Evolutionary conservation across 2,797 vertebrate genomes (phyloP), one percentile per base, ranked within the genome.

Genomic region (Lutjanus argentimaculatus): DNA sequence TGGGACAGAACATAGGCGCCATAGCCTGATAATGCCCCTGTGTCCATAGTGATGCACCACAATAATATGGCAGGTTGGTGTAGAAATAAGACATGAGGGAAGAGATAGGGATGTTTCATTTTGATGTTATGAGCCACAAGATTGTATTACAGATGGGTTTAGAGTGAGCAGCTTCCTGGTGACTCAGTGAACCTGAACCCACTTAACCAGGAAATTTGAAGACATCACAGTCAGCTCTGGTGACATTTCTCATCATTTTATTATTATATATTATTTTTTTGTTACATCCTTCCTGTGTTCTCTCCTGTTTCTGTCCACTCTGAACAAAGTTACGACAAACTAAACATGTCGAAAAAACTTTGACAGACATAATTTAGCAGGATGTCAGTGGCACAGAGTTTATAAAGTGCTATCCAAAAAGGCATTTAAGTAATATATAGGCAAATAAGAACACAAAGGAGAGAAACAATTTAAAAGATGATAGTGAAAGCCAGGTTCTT

Each of bases 101-200:
- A 55, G 55, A 79, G 42, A 63, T 22, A 46, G n/a, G 15, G 19
- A 51, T 16, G 22, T 25, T 62, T 77, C 49, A 51, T 56, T 72
- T 67, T 42, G 16, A 76, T 66, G 13, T 62, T 66, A 25, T 48
- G 17, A 58, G 36, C 42, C 16, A 67, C 9, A 45, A 49, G 14
- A 56, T 45, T n/a, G 25, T 22, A 6, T 36, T 21, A 15, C 11
- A 43, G 8, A 7, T 25, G 30, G 49, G 43, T 57, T 22, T 6
- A 49, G 12, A 40, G 16, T n/a, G 17, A 15, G 17, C 8, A 13
- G 25, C 30, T 21, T 75, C 21, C 11, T 43, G 30, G 17, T 22
- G 55, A n/a, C 46, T 61, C 19, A 45, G 12, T 62, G 69, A 72
- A 49, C 30, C 25, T 45, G 59, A 51, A 65, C 22, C 51, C 58